These are phyloP conservation scores for Pycnonotus jocosus DNA, from an alignment of 2,113 vertebrate species.

Conservation along the genomic window DNA sequence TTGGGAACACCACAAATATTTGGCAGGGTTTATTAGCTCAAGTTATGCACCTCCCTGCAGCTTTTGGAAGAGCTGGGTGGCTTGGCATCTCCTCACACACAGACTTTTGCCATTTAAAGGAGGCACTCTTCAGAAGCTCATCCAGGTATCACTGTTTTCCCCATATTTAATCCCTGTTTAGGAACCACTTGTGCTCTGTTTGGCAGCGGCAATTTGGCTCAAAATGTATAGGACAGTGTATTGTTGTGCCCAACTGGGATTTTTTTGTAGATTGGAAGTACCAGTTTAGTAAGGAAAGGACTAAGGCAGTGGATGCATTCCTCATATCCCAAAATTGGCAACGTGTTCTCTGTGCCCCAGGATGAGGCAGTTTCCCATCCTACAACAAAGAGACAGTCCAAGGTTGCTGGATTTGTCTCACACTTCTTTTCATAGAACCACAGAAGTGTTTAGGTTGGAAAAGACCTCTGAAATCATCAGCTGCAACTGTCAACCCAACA, in stretches of 20 bases:
- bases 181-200: neutral
- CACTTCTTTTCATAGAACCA: neutral
- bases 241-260: accelerated
- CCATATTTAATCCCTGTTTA: neutral
- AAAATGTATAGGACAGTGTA: neutral
- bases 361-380: neutral
- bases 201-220: neutral
- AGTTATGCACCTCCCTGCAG: neutral
- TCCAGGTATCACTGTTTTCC: neutral
- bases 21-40: neutral
- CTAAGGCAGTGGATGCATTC: neutral
- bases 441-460: neutral
- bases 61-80: neutral
- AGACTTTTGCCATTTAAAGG: neutral
- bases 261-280: neutral
- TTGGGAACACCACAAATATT: neutral
- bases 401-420: neutral
- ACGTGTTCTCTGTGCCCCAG: accelerated
- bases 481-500: neutral
- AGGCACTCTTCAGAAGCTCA: neutral
- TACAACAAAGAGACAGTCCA: neutral
- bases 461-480: neutral
- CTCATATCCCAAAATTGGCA: too few relatives aligned
- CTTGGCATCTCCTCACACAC: neutral
- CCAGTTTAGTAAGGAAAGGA: neutral